A percentile compares a stretch with the other conserved stretches of the same genome.
Conservation (phyloP, 2,888 invertebrate genomes). For the Tipula lateralis region DNA sequence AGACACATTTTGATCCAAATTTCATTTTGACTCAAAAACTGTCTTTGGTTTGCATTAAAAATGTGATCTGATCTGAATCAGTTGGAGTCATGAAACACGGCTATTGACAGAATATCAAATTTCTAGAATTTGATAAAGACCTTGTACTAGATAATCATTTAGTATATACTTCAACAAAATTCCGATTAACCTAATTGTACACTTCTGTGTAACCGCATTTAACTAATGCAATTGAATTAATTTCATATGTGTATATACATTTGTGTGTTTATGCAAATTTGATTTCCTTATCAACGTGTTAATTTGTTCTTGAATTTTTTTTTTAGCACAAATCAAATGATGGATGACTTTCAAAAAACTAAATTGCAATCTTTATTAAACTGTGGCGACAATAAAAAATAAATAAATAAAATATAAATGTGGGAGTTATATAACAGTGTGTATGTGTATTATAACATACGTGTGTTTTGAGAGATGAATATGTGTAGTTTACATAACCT, state of each 20-base stretch:
- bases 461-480: neutral
- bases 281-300: neutral
- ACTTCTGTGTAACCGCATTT: neutral
- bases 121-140: neutral
- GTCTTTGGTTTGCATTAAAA: no score
- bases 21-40: no score
- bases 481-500: slow-evolving; percentile 1
- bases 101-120: neutral
- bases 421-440: neutral
- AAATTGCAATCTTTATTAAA: neutral
- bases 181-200: neutral
- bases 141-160: neutral
- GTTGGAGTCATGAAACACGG: no score
- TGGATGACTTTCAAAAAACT: neutral
- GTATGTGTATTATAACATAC: neutral
- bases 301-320: slow-evolving; percentile 19
- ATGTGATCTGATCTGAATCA: no score
- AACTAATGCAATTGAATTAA: neutral
- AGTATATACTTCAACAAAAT: neutral
- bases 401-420: neutral
- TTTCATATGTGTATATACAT: neutral
- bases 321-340: neutral
- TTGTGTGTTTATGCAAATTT: neutral
- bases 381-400: neutral
- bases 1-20: no score